phyloP scores from a whole-genome alignment of 2,113 vertebrate species.

The Isichthys henryi region DNA sequence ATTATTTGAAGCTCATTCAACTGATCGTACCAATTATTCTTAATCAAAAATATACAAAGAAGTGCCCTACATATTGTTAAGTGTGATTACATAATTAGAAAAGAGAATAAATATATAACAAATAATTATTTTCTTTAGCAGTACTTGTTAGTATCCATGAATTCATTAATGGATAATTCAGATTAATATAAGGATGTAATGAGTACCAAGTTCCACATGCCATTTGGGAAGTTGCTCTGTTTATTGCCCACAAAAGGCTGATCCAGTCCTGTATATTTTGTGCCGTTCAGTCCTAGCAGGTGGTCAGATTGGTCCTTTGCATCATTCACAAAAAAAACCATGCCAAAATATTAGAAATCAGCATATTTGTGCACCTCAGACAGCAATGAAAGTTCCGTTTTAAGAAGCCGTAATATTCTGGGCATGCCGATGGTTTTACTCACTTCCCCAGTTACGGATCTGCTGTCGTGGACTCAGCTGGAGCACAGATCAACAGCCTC shows the following conservation, averaged over 20 bases:
- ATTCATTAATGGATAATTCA: not conserved
- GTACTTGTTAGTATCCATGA: not conserved
- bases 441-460: not conserved
- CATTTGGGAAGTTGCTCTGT: not conserved
- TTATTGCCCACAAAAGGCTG: not conserved
- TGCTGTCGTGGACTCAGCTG: not conserved
- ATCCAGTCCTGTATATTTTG: not conserved
- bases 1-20: too few relatives aligned
- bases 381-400: not conserved
- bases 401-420: not conserved
- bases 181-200: not conserved
- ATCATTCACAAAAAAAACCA: not conserved
- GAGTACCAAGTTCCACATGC: not conserved
- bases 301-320: not conserved
- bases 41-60: not conserved
- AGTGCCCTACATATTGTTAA: not conserved
- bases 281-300: not conserved
- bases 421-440: not conserved
- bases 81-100: not conserved
- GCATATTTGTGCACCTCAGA: not conserved
- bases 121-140: not conserved
- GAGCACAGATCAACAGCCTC: not conserved
- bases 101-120: not conserved
- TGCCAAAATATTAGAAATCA: not conserved
- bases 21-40: too few relatives aligned